Evolutionary conservation across 2,888 invertebrate genomes (phyloP), one percentile per base, ranked within the genome.

Genomic region (Mactromeris polynyma): DNA sequence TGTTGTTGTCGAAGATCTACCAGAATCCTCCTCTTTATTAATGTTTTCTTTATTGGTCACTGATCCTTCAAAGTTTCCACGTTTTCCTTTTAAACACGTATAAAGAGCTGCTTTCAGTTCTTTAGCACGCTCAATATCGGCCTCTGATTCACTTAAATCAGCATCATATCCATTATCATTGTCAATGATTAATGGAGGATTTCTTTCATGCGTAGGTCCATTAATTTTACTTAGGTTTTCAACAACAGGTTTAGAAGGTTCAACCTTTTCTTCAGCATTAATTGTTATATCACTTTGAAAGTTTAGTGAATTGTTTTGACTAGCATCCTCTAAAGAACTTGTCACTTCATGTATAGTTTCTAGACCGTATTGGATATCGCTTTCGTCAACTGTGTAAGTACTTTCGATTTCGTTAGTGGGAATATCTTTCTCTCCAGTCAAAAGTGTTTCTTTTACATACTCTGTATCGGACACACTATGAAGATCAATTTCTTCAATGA

Each of bases 71-170:
- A 81, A 81, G 26, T 80, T 73, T 42, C 82, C 82, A 54, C 82
- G 51, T 58, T 87, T 87, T 38, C 64, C 77, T 82, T 82, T 87
- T 38, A 87, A 51, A 31, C 82, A 87, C 21, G 78, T 54, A 11
- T 54, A 46, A 4, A 87, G 81, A 54, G 82, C 82, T 33, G 81
- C 86, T 42, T 87, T 87, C 17, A 86, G 11, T 81, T 81, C 81
- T 17, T 73, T 81, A 14, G 82, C 78, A 26, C 86, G 73, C 78
- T 87, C 86, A 40, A 87, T 33, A n/a, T 85, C 84, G 36, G 36
- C 78, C 40, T 73, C 78, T 31, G 40, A 36, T n/a, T 79, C 58
- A 79, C 51, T 42, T 14, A 21, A 42, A 58, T 87, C 87, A 51
- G 40, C 64, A 19, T 83, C 83, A 79, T 80, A 82, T 0, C 69